Conservation (phyloP, 2,888 invertebrate genomes). For the Volucella zonaria region DNA sequence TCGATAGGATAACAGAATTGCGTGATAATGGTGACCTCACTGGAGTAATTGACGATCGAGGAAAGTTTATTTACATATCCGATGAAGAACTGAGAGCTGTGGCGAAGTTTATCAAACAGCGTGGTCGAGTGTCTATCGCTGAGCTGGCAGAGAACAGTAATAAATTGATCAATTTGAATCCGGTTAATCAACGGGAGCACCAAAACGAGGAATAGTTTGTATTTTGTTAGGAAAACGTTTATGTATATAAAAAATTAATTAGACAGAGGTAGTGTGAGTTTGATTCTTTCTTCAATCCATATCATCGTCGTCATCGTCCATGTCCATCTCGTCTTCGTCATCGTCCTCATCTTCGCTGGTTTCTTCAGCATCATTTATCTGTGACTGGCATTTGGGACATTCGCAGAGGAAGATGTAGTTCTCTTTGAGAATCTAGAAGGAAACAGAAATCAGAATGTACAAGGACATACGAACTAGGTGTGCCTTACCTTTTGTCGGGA, state of each 20-base stretch:
- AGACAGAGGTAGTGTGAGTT: background rate
- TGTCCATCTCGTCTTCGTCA: slow-evolving; percentile 84
- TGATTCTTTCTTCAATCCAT: slow-evolving; percentile 66
- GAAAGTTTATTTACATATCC: slow-evolving; percentile 99
- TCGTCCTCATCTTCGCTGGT: slow-evolving; percentile 92
- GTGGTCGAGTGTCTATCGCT: slow-evolving; percentile 95
- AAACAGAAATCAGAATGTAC: slow-evolving; percentile 72
- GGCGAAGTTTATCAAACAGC: slow-evolving; percentile 96
- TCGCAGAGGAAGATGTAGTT: slow-evolving; percentile 92
- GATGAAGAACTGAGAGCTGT: slow-evolving; percentile 94
- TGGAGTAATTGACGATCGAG: slow-evolving; percentile 98
- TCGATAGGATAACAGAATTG: slow-evolving; percentile 93
- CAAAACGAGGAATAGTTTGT: slow-evolving; percentile 15
- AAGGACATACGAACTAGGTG: background rate
- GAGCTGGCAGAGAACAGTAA: slow-evolving; percentile 98
- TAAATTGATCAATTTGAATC: slow-evolving; percentile 92
- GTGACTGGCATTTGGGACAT: slow-evolving; percentile 90
- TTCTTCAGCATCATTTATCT: slow-evolving; percentile 89
- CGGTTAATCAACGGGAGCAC: slow-evolving; percentile 78
- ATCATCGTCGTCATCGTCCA: slow-evolving; percentile 78
- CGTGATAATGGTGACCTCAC: slow-evolving; percentile 92
- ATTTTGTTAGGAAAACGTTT: slow-evolving; percentile 42
- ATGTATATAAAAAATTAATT: slow-evolving; percentile 35
- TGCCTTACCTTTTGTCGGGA: slow-evolving; percentile 89
- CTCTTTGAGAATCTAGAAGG: slow-evolving; percentile 85